phyloP scores from a whole-genome alignment of 2,113 vertebrate species.

The Dipodomys merriami region DNA sequence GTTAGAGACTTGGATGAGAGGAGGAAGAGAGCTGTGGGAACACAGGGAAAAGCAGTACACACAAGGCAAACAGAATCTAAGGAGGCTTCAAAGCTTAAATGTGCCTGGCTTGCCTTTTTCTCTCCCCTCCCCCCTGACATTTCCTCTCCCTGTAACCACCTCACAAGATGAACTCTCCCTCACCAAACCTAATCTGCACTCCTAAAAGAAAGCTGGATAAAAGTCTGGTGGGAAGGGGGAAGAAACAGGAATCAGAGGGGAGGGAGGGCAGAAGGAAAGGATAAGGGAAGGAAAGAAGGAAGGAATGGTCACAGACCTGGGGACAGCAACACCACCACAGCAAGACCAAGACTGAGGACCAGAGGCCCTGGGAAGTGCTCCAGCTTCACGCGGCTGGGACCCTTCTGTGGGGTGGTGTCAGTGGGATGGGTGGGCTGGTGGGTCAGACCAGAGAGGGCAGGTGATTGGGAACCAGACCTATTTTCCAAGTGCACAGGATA shows the following conservation, averaged over 20 bases:
- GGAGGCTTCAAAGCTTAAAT: background rate
- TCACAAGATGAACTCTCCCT: background rate
- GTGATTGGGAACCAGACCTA: background rate
- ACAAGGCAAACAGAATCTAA: background rate
- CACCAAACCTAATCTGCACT: background rate
- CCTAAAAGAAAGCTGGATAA: background rate
- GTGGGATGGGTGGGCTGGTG: no score
- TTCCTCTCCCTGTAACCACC: background rate
- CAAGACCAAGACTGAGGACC: background rate
- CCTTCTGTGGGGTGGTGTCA: background rate
- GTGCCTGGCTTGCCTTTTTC: no score
- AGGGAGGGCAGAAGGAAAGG: background rate
- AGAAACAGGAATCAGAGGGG: background rate
- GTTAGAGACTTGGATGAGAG: background rate
- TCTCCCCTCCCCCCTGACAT: no score
- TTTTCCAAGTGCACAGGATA: background rate
- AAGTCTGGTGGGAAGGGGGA: background rate
- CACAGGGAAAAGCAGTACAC: fast-evolving
- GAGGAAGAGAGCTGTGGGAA: background rate
- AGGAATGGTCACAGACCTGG: background rate
- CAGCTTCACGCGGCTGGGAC: fast-evolving
- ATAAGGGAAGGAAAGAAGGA: background rate
- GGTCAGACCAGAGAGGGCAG: no score
- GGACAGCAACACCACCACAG: background rate
- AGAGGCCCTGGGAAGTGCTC: background rate